Conservation (phyloP, 2,113 vertebrate species). For the Chrysemys picta region DNA sequence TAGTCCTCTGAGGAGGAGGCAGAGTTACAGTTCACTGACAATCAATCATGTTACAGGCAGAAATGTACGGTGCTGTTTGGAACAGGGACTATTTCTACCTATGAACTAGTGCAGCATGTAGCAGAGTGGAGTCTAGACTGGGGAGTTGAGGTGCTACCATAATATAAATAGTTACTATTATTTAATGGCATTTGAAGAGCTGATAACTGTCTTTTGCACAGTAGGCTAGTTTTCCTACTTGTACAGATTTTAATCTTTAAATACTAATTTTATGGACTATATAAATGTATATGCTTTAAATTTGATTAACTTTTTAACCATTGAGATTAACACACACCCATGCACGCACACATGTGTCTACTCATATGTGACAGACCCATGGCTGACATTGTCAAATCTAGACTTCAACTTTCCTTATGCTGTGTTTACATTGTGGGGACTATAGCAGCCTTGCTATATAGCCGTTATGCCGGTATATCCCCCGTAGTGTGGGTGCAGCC, state of each 20-base stretch:
- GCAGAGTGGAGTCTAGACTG: rapidly evolving
- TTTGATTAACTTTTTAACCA: background rate
- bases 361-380: background rate
- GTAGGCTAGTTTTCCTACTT: background rate
- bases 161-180: background rate
- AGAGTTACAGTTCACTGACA: background rate
- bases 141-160: background rate
- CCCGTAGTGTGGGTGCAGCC: background rate
- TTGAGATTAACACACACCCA: background rate
- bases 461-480: background rate
- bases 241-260: background rate
- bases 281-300: background rate
- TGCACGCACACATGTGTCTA: too few relatives aligned
- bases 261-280: background rate
- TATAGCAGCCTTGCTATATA: background rate
- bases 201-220: background rate
- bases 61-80: background rate
- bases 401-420: background rate
- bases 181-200: background rate
- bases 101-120: background rate
- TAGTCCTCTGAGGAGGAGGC: background rate
- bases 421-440: background rate
- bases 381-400: background rate
- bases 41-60: background rate
- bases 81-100: background rate